Evolutionary conservation across 2,888 invertebrate species (phyloP).

Genomic region (Brachypalpus laphriformis): DNA sequence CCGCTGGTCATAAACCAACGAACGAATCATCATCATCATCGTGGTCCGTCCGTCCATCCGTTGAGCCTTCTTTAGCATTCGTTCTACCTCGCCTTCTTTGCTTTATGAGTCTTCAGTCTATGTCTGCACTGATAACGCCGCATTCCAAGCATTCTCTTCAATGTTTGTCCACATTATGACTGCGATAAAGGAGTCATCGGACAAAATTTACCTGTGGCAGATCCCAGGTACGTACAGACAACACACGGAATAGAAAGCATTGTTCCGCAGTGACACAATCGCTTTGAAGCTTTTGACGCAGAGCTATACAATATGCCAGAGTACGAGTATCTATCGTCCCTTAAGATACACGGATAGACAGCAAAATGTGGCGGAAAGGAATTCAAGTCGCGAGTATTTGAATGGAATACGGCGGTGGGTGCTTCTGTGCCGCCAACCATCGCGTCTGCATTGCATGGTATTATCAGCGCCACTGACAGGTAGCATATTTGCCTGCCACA

Average conservation of each 20-base stretch:
- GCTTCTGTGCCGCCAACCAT: constrained; percentile 68
- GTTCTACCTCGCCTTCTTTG: constrained; percentile 16
- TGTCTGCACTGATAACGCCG: constrained; percentile 54
- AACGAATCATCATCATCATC: constrained; percentile 52
- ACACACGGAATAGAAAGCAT: not conserved
- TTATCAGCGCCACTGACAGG: constrained; percentile 66
- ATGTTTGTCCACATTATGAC: constrained; percentile 71
- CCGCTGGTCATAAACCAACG: constrained; percentile 59
- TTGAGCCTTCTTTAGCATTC: constrained; percentile 30
- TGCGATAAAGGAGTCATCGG: constrained; percentile 68
- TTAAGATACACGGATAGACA: not conserved
- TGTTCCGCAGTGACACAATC: constrained; percentile 36
- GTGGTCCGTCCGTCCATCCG: not conserved
- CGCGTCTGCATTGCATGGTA: constrained; percentile 13
- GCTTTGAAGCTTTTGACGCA: constrained; percentile 40
- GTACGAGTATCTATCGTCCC: not conserved
- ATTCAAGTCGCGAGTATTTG: constrained; percentile 56
- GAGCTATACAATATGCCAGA: constrained; percentile 16
- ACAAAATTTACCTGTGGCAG: constrained; percentile 40
- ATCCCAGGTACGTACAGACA: constrained; percentile 2
- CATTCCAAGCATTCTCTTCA: constrained; percentile 63
- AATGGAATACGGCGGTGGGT: constrained; percentile 63
- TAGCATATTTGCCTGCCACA: constrained; percentile 55
- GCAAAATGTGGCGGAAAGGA: constrained; percentile 54
- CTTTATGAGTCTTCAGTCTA: constrained; percentile 61